Evolutionary conservation across 2,797 vertebrate genomes (phyloP).

Genomic region (Gouania willdenowi): DNA sequence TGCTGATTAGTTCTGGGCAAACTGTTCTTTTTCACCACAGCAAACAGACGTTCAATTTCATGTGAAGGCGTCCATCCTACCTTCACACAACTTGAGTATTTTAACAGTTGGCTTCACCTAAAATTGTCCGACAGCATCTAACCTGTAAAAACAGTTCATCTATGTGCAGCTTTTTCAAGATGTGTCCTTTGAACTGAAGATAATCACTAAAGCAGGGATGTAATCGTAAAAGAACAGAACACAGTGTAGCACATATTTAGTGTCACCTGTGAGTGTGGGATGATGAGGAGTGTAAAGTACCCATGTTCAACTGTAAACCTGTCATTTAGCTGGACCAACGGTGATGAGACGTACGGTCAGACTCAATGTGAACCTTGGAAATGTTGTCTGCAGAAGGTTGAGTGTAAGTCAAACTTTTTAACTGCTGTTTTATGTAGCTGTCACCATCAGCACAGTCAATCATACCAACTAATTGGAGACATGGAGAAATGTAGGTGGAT

Average conservation of each 20-base stretch:
- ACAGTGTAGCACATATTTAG: no score
- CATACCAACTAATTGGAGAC: constrained; percentile 52
- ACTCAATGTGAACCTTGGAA: constrained; percentile 23
- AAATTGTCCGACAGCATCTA: no score
- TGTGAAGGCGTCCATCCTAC: no score
- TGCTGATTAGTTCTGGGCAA: constrained; percentile 81
- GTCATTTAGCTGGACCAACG: constrained; percentile 25
- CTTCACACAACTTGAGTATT: no score
- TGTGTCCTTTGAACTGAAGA: constrained; percentile 6
- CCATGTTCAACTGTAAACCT: constrained; percentile 32
- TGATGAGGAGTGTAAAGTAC: constrained; percentile 4
- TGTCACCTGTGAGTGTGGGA: constrained; percentile 14
- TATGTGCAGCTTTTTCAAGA: constrained; percentile 1
- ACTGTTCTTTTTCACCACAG: no score
- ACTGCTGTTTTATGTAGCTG: constrained; percentile 56
- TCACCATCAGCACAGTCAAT: constrained; percentile 57
- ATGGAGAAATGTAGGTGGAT: constrained; percentile 45
- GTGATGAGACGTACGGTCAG: constrained; percentile 53
- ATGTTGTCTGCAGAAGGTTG: constrained; percentile 36
- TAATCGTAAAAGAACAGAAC: no score
- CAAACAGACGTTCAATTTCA: constrained; percentile 87
- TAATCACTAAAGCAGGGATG: no score
- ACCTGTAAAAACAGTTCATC: constrained; percentile 17
- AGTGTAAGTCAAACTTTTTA: constrained; percentile 54
- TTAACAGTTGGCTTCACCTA: no score